phyloP scores from a whole-genome alignment of 2,113 vertebrate genomes.

The Tachysurus fulvidraco region DNA sequence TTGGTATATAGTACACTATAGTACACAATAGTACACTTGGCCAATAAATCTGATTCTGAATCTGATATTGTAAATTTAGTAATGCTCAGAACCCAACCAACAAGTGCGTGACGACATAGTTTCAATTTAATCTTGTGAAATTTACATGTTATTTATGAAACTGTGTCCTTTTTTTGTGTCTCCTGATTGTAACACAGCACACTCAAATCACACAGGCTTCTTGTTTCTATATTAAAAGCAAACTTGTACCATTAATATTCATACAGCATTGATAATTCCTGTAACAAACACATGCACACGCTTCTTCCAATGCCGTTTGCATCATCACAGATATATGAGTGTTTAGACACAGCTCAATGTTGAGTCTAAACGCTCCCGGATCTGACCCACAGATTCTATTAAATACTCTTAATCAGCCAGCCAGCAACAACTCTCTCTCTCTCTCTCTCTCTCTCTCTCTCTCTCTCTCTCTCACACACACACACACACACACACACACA shows the following conservation, averaged over 20 bases:
- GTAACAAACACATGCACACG: slow-evolving; percentile 12
- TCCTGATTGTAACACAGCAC: not conserved
- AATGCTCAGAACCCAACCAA: not conserved
- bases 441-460: too few species aligned
- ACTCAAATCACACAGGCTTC: slow-evolving; percentile 21
- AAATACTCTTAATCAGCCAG: slow-evolving; percentile 63
- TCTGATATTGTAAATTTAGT: too few species aligned
- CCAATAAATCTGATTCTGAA: too few species aligned
- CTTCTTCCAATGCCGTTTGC: not conserved
- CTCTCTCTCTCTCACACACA: too few species aligned
- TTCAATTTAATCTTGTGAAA: not conserved
- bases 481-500: slow-evolving; percentile 27
- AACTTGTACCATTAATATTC: not conserved
- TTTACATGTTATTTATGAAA: not conserved
- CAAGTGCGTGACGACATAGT: not conserved
- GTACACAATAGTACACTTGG: too few species aligned
- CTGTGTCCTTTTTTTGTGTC: not conserved
- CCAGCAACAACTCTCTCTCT: slow-evolving; percentile 33
- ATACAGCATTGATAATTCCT: not conserved
- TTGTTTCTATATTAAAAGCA: not conserved
- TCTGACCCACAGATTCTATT: slow-evolving; percentile 61
- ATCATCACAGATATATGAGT: not conserved
- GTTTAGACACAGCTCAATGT: not conserved
- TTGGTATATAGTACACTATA: too few species aligned
- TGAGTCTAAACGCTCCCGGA: slow-evolving; percentile 52